Evolutionary conservation across 2,113 vertebrate species (phyloP), one percentile per base, ranked within the genome.

Genomic region (Microtus ochrogaster): DNA sequence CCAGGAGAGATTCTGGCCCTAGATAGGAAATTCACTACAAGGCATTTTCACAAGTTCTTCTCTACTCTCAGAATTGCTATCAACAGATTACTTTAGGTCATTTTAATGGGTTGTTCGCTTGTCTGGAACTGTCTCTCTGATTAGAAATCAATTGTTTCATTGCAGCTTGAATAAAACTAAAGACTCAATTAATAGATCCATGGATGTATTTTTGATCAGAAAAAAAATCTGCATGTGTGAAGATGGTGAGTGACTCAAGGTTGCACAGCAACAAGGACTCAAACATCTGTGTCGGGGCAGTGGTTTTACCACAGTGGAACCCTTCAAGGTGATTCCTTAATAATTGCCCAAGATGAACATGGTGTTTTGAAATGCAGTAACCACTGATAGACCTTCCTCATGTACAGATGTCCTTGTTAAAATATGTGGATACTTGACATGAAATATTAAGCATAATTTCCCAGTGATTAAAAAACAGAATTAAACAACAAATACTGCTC

Each of bases 151-250:
- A 65, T 4, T 36, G 12, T 63, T 82, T 90, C 44, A 87, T 36
- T 5, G 52, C 12, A 41, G 44, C 58, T 90, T 90, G 63, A 92
- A 49, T 94, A 33, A 92, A 95, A 94, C 47, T 72, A 55, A 90
- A 92, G 49, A 49, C 0, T 24, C 52, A 6, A 47, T 81, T 88
- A 91, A 55, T 58, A 77, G 24, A 92, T 28, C 65, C 3, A 58
- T 30, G 22, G 85, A 73, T 73, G n/a, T 49, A 58, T 87, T 87
- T 17, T 52, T 36, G 55, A 89, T 12, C 78, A 49, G 66, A 65
- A 65, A 63, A 63, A 26, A 52, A 91, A 81, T 81, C 65, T 63
- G 30, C 22, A 72, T 11, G 26, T 21, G 33, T 36, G 16, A 79
- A 47, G 14, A 19, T 6, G 49, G 9, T 68, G 87, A 61, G 52